Evolutionary conservation across 1,140 invertebrate genomes (phyloP).

Genomic region (Drosophila orosa): DNA sequence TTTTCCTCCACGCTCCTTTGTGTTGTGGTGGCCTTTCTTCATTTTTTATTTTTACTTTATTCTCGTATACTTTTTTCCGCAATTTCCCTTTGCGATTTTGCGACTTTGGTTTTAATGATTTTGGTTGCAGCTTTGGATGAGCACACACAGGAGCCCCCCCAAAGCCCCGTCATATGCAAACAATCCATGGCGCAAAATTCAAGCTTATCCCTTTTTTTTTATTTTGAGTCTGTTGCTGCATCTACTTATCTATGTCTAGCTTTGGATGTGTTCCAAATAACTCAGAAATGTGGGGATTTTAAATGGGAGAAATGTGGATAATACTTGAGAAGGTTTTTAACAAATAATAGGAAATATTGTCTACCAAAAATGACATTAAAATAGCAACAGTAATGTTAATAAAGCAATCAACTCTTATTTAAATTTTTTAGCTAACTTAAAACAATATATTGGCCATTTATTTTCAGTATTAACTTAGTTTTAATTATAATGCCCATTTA

Average conservation of each 20-base stretch:
- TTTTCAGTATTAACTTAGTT: background rate
- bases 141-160: slow-evolving; percentile 10
- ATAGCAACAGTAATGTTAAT: background rate
- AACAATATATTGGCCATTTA: background rate
- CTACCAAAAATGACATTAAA: background rate
- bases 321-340: background rate
- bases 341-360: background rate
- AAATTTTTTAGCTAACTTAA: background rate
- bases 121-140: slow-evolving; percentile 67
- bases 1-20: slow-evolving; percentile 16
- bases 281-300: slow-evolving; percentile 6
- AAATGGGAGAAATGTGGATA: background rate
- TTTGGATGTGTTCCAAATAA: slow-evolving; percentile 22
- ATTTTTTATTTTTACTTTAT: slow-evolving; percentile 56
- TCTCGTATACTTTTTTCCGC: slow-evolving; percentile 30
- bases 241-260: slow-evolving; percentile 24
- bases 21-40: slow-evolving; percentile 23
- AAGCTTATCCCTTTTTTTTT: slow-evolving; percentile 1
- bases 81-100: slow-evolving; percentile 28
- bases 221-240: slow-evolving; percentile 8
- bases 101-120: slow-evolving; percentile 75
- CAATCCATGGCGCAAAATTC: slow-evolving; percentile 22
- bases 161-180: slow-evolving; percentile 36
- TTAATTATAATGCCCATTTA: background rate
- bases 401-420: background rate